Conservation (phyloP, 2,888 invertebrate species). For the Nymphalis urticae region DNA sequence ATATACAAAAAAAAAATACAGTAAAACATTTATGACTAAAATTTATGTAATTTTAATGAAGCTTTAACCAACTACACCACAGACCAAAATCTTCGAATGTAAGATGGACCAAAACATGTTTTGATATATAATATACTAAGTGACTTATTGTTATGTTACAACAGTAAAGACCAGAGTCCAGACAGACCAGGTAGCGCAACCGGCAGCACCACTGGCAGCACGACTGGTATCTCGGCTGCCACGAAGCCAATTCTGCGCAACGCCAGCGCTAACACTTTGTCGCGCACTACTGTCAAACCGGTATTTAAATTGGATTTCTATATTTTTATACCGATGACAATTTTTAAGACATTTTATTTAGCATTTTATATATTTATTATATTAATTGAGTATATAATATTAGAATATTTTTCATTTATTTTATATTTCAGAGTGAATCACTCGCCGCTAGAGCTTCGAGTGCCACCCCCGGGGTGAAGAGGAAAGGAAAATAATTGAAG, state of each 20-base stretch:
- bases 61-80: too few relatives aligned
- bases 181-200: slow-evolving; percentile 56
- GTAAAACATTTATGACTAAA: too few relatives aligned
- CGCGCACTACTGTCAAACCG: slow-evolving; percentile 57
- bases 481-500: slow-evolving; percentile 78
- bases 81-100: too few relatives aligned
- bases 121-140: too few relatives aligned
- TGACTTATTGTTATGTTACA: background rate
- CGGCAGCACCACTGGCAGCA: slow-evolving; percentile 49
- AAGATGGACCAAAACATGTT: too few relatives aligned
- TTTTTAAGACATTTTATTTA: slow-evolving; percentile 6
- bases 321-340: background rate
- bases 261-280: slow-evolving; percentile 80
- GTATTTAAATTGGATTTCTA: slow-evolving; percentile 40
- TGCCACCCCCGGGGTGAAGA: slow-evolving; percentile 73
- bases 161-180: slow-evolving; percentile 75
- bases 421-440: slow-evolving; percentile 57
- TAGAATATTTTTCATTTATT: background rate
- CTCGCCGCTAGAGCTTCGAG: slow-evolving; percentile 62
- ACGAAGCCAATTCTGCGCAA: slow-evolving; percentile 77
- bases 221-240: slow-evolving; percentile 47
- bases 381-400: background rate
- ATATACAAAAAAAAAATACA: too few relatives aligned
- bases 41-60: too few relatives aligned
- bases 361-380: background rate